Evolutionary conservation across 2,888 invertebrate species (phyloP).

Genomic region (Drosophila vallismaia): DNA sequence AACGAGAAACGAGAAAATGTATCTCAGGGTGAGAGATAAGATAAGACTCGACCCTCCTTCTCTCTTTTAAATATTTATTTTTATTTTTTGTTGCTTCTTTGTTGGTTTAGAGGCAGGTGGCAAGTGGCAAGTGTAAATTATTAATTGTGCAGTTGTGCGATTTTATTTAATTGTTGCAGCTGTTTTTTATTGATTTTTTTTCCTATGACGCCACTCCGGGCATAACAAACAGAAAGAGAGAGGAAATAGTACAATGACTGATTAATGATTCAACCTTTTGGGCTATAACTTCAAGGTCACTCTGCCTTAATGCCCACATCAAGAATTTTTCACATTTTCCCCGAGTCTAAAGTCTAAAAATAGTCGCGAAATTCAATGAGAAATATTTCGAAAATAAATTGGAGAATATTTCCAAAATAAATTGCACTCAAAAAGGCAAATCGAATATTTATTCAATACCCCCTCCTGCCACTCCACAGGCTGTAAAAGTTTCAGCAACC

Average conservation of each 20-base stretch:
- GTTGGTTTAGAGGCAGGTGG: background rate
- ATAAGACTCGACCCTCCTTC: conserved; percentile 26
- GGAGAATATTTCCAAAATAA: conserved; percentile 53
- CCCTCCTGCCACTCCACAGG: conserved; percentile 7
- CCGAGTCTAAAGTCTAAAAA: conserved; percentile 48
- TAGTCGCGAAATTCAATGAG: conserved; percentile 48
- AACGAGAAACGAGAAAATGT: conserved; percentile 37
- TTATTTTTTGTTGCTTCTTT: background rate
- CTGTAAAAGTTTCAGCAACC: conserved; percentile 39
- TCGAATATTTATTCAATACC: conserved; percentile 36
- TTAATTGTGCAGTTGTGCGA: conserved; percentile 42
- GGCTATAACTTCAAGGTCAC: conserved; percentile 52
- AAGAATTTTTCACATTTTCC: conserved; percentile 16
- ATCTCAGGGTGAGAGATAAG: conserved; percentile 45
- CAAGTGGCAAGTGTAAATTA: conserved; percentile 32
- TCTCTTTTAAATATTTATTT: conserved; percentile 4
- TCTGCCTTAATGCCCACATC: conserved; percentile 47
- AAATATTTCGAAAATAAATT: conserved; percentile 55
- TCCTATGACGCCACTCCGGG: conserved; percentile 9
- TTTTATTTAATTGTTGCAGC: conserved; percentile 40
- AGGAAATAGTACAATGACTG: background rate
- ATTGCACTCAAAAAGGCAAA: conserved; percentile 52
- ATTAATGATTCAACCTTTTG: conserved; percentile 4
- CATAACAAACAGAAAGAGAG: conserved; percentile 16
- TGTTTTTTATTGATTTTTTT: conserved; percentile 40